Conservation (phyloP, 1,140 invertebrate species). For the Calycopis cecrops region DNA sequence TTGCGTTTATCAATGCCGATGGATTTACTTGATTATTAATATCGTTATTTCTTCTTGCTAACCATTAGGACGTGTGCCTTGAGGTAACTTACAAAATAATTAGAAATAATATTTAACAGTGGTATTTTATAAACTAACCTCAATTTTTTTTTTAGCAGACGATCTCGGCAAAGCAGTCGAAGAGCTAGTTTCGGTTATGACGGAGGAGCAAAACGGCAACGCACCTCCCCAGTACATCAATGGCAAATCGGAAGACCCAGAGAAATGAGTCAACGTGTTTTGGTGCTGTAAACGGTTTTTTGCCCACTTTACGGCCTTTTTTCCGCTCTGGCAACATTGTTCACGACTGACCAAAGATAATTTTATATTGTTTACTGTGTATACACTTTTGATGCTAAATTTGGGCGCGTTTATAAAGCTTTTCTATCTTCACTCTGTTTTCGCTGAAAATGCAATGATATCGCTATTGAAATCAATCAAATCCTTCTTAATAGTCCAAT, state of each 20-base stretch:
- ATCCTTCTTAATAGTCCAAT: no score
- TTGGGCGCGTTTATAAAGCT: background rate
- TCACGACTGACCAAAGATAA: constrained; percentile 31
- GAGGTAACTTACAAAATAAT: constrained; percentile 47
- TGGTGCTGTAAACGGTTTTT: constrained; percentile 33
- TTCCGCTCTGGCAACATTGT: constrained; percentile 51
- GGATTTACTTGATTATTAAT: constrained; percentile 10
- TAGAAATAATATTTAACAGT: background rate
- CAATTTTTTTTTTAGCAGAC: constrained; percentile 72
- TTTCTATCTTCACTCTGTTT: background rate
- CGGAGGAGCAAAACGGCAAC: constrained; percentile 77
- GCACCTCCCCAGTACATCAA: constrained; percentile 66
- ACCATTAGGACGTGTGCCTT: constrained; percentile 62
- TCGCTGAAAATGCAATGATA: background rate
- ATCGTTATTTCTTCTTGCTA: constrained; percentile 17
- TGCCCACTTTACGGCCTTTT: constrained; percentile 22
- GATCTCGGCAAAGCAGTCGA: constrained; percentile 90
- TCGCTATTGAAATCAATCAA: no score
- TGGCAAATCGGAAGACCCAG: constrained; percentile 49
- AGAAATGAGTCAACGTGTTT: constrained; percentile 35
- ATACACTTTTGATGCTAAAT: background rate
- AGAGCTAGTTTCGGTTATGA: constrained; percentile 91
- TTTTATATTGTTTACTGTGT: background rate
- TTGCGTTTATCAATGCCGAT: background rate
- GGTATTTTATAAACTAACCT: background rate